Conservation (phyloP, 2,888 invertebrate species). For the Lysandra bellargus region DNA sequence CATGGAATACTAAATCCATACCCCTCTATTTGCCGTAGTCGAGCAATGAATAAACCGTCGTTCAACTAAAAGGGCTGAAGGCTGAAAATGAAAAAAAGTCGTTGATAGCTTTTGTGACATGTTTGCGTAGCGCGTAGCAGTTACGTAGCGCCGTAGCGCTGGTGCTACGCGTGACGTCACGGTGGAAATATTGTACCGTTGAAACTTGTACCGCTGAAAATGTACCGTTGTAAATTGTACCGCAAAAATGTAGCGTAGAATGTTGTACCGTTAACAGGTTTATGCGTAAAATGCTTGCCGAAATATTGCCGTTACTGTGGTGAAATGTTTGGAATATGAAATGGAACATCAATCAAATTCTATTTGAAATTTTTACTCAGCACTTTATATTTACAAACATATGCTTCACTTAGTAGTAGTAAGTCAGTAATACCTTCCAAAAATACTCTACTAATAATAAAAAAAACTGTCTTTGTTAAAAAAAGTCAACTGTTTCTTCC, state of each 20-base stretch:
- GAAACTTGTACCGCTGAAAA: neutral
- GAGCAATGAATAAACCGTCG: neutral
- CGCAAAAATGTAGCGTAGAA: neutral
- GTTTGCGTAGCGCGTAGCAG: constrained; percentile 12
- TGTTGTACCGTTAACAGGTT: neutral
- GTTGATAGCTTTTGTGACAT: neutral
- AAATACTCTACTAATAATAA: too few species aligned
- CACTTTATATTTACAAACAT: too few species aligned
- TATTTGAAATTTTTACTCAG: neutral
- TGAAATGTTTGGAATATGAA: neutral
- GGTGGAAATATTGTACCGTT: neutral
- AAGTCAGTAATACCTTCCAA: too few species aligned
- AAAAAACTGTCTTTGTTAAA: too few species aligned
- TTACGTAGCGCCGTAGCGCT: neutral
- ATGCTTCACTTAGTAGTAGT: too few species aligned
- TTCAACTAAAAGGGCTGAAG: neutral
- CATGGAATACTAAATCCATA: too few species aligned
- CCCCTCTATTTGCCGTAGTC: neutral
- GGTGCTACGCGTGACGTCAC: constrained; percentile 12
- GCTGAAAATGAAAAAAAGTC: constrained; percentile 15
- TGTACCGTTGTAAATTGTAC: constrained; percentile 1
- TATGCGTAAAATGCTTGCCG: neutral
- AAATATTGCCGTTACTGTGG: neutral
- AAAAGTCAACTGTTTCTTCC: neutral
- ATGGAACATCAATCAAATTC: neutral